Evolutionary conservation across 2,888 invertebrate genomes (phyloP).

Genomic region (Synergus umbraculus): DNA sequence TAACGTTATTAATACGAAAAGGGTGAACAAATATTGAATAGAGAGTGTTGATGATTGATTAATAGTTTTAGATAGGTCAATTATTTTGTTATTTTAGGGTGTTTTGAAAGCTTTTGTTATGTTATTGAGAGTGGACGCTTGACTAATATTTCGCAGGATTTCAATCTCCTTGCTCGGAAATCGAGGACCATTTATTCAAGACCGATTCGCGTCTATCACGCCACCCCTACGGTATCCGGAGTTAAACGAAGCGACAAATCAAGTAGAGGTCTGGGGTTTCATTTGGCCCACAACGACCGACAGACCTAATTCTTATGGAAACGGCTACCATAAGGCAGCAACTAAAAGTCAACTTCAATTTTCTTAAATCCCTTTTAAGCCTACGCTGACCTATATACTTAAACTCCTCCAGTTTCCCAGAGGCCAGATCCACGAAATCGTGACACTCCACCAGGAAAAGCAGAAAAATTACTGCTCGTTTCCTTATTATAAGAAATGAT

Average conservation of each 20-base stretch:
- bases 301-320: constrained; percentile 31
- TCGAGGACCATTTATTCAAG: background rate
- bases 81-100: background rate
- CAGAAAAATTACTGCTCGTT: constrained; percentile 4
- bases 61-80: background rate
- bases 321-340: constrained; percentile 13
- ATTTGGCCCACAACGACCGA: constrained; percentile 11
- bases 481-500: constrained; percentile 5
- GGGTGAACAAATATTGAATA: background rate
- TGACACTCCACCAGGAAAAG: background rate
- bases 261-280: constrained; percentile 32
- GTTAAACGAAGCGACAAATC: constrained; percentile 37
- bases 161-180: background rate
- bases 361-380: constrained; percentile 32
- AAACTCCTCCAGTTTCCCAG: constrained; percentile 14
- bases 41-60: background rate
- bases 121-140: background rate
- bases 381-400: constrained; percentile 16
- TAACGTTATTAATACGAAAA: background rate
- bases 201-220: constrained; percentile 3
- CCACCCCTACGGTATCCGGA: constrained; percentile 1
- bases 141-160: background rate
- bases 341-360: constrained; percentile 40
- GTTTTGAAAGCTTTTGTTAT: background rate
- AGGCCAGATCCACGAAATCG: background rate